Conservation (phyloP, 2,797 vertebrate genomes). For the Cephalopachus bancanus region DNA sequence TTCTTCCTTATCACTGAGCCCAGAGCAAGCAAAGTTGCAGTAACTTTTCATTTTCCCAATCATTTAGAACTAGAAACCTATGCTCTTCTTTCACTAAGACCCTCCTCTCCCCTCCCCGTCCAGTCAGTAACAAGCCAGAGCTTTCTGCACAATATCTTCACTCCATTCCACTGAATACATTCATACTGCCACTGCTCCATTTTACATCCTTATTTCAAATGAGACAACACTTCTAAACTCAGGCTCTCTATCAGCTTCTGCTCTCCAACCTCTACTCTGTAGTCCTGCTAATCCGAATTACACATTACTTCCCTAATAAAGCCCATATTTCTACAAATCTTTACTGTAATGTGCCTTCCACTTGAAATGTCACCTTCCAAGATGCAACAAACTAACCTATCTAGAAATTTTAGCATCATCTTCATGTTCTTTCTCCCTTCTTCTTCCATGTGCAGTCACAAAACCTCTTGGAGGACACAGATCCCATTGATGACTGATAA, state of each 20-base stretch:
- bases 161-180: neutral
- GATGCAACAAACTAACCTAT: neutral
- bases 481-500: neutral
- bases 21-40: neutral
- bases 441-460: neutral
- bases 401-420: neutral
- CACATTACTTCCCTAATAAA: slow-evolving; percentile 18
- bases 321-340: neutral
- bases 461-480: neutral
- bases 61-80: slow-evolving; percentile 31
- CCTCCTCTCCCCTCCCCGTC: too few species aligned
- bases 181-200: neutral
- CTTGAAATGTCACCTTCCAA: slow-evolving; percentile 57
- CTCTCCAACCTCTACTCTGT: neutral
- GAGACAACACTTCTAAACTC: neutral
- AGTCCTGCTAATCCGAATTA: neutral
- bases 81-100: neutral
- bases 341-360: neutral
- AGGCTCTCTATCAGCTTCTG: neutral
- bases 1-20: neutral
- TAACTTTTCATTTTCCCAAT: neutral
- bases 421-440: neutral
- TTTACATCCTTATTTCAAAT: neutral
- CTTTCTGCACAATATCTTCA: neutral
- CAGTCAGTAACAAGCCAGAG: neutral